These are phyloP conservation scores for Enoplolaimus lenunculus DNA, from an alignment of 2,888 invertebrate genomes.

Conservation along the genomic window DNA sequence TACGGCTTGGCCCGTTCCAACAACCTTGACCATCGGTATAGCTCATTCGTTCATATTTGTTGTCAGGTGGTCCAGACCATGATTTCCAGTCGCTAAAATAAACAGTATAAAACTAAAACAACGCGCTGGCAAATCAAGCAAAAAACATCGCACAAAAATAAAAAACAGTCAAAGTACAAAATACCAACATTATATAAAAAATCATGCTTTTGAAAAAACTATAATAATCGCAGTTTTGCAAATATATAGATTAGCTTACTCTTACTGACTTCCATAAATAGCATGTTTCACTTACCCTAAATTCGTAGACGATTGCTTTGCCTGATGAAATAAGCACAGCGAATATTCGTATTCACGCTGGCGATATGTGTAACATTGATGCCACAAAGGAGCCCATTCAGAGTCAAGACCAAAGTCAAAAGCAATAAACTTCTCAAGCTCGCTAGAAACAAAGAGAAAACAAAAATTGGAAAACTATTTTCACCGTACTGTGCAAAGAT, in stretches of 20 bases:
- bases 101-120: too few relatives aligned
- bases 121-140: too few relatives aligned
- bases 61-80: conserved; percentile 63
- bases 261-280: too few relatives aligned
- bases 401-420: background rate
- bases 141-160: too few relatives aligned
- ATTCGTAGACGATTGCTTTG: background rate
- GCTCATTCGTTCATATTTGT: conserved; percentile 66
- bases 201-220: too few relatives aligned
- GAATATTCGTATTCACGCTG: background rate
- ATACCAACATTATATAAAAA: too few relatives aligned
- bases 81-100: conserved; percentile 55
- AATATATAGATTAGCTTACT: too few relatives aligned
- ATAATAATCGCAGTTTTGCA: too few relatives aligned
- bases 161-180: too few relatives aligned
- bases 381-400: background rate
- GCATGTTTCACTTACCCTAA: background rate
- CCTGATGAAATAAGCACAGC: background rate
- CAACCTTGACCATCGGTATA: conserved; percentile 80
- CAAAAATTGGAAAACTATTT: too few relatives aligned
- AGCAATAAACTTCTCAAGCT: background rate
- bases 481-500: too few relatives aligned
- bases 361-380: background rate
- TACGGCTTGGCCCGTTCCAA: conserved; percentile 82
- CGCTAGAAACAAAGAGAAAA: too few relatives aligned